Base-by-base conservation (phyloP, 1,140 invertebrate species). In the Penaeus vannamei region DNA sequence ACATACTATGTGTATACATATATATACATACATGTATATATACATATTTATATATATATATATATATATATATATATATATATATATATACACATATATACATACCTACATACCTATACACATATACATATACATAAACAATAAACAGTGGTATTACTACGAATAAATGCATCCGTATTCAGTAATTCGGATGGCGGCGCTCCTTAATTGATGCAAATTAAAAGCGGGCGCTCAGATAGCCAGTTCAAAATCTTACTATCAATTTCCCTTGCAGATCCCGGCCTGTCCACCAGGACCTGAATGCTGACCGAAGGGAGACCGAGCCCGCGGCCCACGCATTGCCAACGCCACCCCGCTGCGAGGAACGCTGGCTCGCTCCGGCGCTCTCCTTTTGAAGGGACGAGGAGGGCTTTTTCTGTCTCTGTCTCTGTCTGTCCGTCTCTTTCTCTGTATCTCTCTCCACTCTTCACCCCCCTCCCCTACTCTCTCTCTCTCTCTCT, bases 161-260 rank as follows among this genome's bases (percentile, higher is more conserved):
- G 53, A 12, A 53, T 53, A 53, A 12, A 53, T 26, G 23, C 19
- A 61, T 14, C 29, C 23, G 4, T 29, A 22, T 20, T 36, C 23
- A 60, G 81, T 61, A 83, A 83, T 83, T 62, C 81, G 22, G 53
- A 61, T 83, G 20, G 53, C 29, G 59, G 26, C 81, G 81, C 23
- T 32, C 32, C 23, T 59, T 84, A 84, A 84, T 69, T 29, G 32
- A 84, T 84, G 83, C 83, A 84, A 84, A 84, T 84, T 84, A 84
- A 84, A 84, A 84, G 61, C 83, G 64, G 32, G 69, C 62, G 69
- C 62, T 84, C 36, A 46, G 83, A 72, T 66, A 46, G 83, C 62
- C 62, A 23, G 83, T 59, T 84, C 83, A 84, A 84, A 84, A 84
- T 84, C 83, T 84, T 84, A 66, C 83, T 84, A 84, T 84, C 83